A percentile compares a stretch with the other conserved stretches of the same genome.
These are phyloP conservation scores for Muscicapa striata DNA, from an alignment of 2,797 vertebrate species.

Conservation along the genomic window DNA sequence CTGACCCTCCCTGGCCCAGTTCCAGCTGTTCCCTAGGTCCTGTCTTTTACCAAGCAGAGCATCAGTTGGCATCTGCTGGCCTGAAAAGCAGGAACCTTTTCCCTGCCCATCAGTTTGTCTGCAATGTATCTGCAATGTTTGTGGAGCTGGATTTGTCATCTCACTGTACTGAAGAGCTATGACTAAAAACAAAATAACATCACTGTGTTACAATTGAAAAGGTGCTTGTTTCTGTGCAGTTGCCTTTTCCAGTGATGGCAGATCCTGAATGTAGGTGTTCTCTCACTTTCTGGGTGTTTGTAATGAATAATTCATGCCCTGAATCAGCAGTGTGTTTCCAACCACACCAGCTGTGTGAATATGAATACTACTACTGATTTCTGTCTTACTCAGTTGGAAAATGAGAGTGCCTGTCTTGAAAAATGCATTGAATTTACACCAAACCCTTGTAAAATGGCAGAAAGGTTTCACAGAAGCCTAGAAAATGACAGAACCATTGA, in stretches of 20 bases:
- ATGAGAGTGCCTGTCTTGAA: not conserved
- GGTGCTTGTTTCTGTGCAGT: not conserved
- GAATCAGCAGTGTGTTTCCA: not conserved
- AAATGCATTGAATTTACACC: not conserved
- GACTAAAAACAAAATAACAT: not conserved
- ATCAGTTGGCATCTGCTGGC: not conserved
- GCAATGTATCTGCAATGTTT: not conserved
- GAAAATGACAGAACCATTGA: not conserved
- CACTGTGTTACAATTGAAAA: not conserved
- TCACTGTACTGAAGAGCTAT: not conserved
- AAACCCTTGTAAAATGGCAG: not conserved
- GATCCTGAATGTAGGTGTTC: not conserved
- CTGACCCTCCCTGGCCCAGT: not conserved
- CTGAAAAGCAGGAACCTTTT: not conserved
- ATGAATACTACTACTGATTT: not conserved
- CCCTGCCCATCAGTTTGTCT: not conserved
- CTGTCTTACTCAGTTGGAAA: not conserved
- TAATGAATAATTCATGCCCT: constrained; percentile 36
- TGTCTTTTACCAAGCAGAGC: not conserved
- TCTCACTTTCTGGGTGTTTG: not conserved
- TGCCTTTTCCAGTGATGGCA: not conserved
- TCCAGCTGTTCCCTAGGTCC: accelerated
- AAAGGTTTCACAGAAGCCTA: not conserved
- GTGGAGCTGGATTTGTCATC: not conserved
- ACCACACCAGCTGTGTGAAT: not conserved